Conservation (phyloP, 2,888 invertebrate species). For the Disparrhopalites patrizii region DNA sequence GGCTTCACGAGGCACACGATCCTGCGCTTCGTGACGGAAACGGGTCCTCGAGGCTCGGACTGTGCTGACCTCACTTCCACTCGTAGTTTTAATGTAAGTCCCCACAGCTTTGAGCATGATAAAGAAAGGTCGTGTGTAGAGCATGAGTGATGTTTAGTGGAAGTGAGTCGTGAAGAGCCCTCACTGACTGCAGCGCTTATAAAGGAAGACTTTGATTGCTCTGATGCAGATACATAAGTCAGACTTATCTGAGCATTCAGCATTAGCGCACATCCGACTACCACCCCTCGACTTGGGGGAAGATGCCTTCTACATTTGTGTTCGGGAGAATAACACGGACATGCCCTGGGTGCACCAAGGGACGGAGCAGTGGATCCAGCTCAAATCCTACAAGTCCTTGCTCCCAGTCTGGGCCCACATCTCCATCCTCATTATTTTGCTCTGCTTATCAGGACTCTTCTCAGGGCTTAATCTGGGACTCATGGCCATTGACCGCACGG, state of each 20-base stretch:
- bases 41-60: constrained; percentile 35
- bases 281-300: constrained; percentile 47
- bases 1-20: constrained; percentile 63
- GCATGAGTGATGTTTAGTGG: too few species aligned
- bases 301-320: constrained; percentile 48
- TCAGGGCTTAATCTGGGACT: constrained; percentile 58
- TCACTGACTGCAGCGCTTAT: too few species aligned
- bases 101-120: too few species aligned
- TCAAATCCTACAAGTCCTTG: constrained; percentile 37
- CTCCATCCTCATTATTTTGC: constrained; percentile 65
- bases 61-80: constrained; percentile 46
- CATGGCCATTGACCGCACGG: constrained; percentile 83
- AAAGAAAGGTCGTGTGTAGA: too few species aligned
- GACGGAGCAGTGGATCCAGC: constrained; percentile 41
- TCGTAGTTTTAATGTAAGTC: constrained; percentile 39
- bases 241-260: constrained; percentile 38
- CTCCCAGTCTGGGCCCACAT: constrained; percentile 75
- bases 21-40: constrained; percentile 45
- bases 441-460: constrained; percentile 88
- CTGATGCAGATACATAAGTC: constrained; percentile 31
- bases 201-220: too few species aligned
- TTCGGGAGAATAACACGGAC: constrained; percentile 41
- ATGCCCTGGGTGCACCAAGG: constrained; percentile 48
- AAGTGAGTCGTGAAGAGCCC: too few species aligned
- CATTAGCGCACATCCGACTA: constrained; percentile 42